Percentiles rank a stretch among this genome's conserved stretches.
phyloP scores from a whole-genome alignment of 1,140 invertebrate species.

The Heliconius eleuchia region DNA sequence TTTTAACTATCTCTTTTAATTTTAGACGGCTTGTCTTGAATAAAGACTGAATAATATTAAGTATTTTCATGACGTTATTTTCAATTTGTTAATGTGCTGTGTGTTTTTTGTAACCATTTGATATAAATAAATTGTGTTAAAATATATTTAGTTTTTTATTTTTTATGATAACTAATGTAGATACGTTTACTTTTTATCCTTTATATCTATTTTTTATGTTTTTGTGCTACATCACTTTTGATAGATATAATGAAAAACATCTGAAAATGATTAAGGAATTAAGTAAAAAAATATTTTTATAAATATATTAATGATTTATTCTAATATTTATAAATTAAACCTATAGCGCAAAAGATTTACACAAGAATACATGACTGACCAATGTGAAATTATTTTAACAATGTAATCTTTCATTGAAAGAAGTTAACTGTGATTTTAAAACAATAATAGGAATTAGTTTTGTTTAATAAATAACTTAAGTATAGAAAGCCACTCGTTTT shows the following conservation, averaged over 20 bases:
- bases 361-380: constrained; percentile 67
- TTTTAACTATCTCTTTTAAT: background rate
- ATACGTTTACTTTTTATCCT: background rate
- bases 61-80: background rate
- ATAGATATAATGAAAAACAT: background rate
- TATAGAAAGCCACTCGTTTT: constrained; percentile 67
- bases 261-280: background rate
- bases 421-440: background rate
- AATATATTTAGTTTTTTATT: background rate
- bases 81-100: background rate
- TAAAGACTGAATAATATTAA: background rate
- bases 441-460: constrained; percentile 35
- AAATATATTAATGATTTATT: constrained; percentile 49
- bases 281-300: background rate
- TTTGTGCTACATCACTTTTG: background rate
- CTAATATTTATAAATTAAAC: constrained; percentile 68
- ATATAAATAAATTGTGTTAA: constrained; percentile 5
- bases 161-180: background rate
- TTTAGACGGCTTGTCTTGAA: background rate
- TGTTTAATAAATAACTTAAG: constrained; percentile 76
- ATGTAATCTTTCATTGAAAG: constrained; percentile 9
- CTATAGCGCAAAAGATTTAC: constrained; percentile 73
- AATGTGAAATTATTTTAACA: constrained; percentile 27
- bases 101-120: background rate
- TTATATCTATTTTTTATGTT: background rate